Percentiles rank a stretch among this genome's conserved stretches.
phyloP scores from a whole-genome alignment of 2,113 vertebrate genomes.

The Tylochromis polylepis region DNA sequence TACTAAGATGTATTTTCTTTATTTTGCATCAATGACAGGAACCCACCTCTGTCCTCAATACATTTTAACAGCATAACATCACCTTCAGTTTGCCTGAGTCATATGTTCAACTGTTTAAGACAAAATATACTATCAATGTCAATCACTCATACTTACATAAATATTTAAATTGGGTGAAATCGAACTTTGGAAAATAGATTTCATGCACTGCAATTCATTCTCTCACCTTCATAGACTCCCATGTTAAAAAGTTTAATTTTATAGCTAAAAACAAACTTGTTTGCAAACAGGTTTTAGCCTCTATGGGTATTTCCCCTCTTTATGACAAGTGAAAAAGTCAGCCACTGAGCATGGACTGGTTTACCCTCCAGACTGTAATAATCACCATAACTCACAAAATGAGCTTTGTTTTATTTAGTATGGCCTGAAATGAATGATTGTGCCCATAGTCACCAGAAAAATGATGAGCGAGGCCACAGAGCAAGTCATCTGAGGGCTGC shows the following conservation, averaged over 20 bases:
- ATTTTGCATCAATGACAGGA: background rate
- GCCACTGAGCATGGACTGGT: accelerated
- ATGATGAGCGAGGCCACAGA: background rate
- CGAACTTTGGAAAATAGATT: background rate
- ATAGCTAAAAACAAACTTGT: background rate
- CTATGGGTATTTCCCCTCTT: background rate
- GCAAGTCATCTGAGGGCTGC: background rate
- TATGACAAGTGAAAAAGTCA: accelerated
- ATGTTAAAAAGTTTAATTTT: background rate
- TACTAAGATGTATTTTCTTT: accelerated
- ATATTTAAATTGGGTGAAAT: background rate
- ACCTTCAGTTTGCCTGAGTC: background rate
- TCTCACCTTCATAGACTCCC: accelerated
- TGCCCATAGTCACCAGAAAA: background rate
- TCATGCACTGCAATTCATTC: background rate
- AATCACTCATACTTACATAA: background rate
- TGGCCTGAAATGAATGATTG: background rate
- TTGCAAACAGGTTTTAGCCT: background rate
- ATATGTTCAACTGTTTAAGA: background rate
- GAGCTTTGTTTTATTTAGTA: background rate
- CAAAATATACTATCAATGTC: background rate
- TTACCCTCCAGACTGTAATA: background rate
- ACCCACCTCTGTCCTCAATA: background rate
- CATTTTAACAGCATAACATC: background rate
- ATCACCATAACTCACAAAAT: background rate